These are phyloP conservation scores for Drosophila funebris DNA, from an alignment of 1,140 invertebrate species.

Conservation along the genomic window DNA sequence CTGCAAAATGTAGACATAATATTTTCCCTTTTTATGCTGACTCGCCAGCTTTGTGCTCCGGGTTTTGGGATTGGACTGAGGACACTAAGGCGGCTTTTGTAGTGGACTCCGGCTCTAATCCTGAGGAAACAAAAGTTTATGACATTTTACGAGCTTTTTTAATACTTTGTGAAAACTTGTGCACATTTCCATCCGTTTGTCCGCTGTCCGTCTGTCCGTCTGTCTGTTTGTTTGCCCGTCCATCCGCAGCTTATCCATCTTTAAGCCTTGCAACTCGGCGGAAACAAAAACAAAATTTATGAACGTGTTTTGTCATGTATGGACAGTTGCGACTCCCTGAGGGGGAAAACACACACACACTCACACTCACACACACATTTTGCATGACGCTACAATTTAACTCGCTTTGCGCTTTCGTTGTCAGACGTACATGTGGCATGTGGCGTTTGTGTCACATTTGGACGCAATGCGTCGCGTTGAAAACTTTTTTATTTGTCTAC, in stretches of 20 bases:
- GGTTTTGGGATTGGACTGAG: neutral
- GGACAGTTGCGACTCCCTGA: neutral
- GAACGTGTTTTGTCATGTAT: conserved; percentile 59
- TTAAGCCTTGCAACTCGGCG: conserved; percentile 47
- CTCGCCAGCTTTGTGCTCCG: conserved; percentile 10
- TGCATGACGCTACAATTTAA: no score
- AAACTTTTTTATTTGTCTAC: conserved; percentile 23
- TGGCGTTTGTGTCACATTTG: conserved; percentile 13
- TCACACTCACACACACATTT: neutral
- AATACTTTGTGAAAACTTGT: conserved; percentile 67
- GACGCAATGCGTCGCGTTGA: conserved; percentile 18
- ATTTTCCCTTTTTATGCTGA: conserved; percentile 45
- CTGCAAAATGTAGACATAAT: conserved; percentile 44
- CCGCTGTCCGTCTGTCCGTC: neutral
- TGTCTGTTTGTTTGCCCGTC: neutral
- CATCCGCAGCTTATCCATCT: conserved; percentile 46
- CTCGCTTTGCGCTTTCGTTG: conserved; percentile 13
- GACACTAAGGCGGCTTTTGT: conserved; percentile 9
- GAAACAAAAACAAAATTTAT: conserved; percentile 62
- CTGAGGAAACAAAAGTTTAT: conserved; percentile 64
- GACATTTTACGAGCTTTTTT: conserved; percentile 70
- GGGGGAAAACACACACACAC: neutral
- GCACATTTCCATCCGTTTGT: conserved; percentile 35
- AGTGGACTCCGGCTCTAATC: conserved; percentile 51
- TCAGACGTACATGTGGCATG: neutral